phyloP scores from a whole-genome alignment of 2,113 vertebrate genomes.

The Leucopternis melanops region DNA sequence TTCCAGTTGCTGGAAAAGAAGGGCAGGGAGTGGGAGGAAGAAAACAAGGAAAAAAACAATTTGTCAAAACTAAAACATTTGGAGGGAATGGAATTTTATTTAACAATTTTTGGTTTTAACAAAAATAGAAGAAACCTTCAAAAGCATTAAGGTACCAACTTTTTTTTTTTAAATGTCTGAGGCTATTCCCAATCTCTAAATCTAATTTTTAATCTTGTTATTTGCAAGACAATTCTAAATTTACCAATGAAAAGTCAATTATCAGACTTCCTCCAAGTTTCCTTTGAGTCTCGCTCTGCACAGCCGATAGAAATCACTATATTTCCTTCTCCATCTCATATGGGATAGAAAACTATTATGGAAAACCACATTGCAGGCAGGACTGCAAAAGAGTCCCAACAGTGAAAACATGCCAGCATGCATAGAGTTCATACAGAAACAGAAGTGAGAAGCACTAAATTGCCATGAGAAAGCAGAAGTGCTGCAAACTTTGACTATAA shows the following conservation, averaged over 20 bases:
- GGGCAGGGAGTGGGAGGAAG: not conserved
- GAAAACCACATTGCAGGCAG: not conserved
- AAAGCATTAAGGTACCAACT: not conserved
- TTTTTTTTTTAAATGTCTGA: not conserved
- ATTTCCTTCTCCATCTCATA: not conserved
- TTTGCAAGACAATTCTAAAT: not conserved
- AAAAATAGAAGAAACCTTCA: not conserved
- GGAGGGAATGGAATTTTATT: not conserved
- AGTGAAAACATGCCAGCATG: not conserved
- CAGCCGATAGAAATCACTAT: not conserved
- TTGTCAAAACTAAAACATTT: not conserved
- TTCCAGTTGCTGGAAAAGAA: conserved; percentile 82
- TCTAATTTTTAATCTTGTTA: not conserved
- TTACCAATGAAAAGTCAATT: not conserved
- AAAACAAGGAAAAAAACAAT: not conserved
- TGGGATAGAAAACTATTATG: not conserved
- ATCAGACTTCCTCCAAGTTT: not conserved
- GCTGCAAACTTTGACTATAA: not conserved
- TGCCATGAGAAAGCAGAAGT: conserved; percentile 32
- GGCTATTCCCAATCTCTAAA: not conserved
- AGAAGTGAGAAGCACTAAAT: not conserved
- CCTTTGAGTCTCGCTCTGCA: not conserved
- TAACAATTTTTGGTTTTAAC: not conserved
- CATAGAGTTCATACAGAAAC: not conserved
- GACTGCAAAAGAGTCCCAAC: not conserved